Percentiles rank a stretch among this genome's conserved stretches.
phyloP scores from a whole-genome alignment of 2,888 invertebrate species.

The Suillia variegata region DNA sequence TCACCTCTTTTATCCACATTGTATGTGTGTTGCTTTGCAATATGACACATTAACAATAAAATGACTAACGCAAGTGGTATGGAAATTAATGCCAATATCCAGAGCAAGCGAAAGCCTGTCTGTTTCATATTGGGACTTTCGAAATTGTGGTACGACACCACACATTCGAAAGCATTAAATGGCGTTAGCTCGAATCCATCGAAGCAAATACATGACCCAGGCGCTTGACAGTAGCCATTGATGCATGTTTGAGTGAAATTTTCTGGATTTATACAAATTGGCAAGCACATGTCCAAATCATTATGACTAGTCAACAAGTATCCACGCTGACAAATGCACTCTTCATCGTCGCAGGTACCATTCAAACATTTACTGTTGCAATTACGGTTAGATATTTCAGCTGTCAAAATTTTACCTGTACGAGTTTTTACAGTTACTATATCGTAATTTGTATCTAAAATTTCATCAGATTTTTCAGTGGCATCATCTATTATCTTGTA shows the following conservation, averaged over 20 bases:
- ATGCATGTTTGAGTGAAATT: conserved; percentile 33
- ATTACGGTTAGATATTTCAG: not conserved
- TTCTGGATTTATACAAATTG: conserved; percentile 17
- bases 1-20: conserved; percentile 34
- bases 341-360: conserved; percentile 48
- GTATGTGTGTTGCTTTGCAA: conserved; percentile 26
- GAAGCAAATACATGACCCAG: conserved; percentile 39
- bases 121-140: too few relatives aligned
- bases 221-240: conserved; percentile 44
- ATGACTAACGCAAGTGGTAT: conserved; percentile 27
- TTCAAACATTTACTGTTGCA: conserved; percentile 32
- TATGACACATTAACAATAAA: conserved; percentile 26
- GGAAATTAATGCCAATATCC: conserved; percentile 28
- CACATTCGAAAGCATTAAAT: conserved; percentile 10
- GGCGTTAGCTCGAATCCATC: conserved; percentile 24
- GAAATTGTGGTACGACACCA: too few relatives aligned
- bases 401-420: not conserved
- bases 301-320: conserved; percentile 19
- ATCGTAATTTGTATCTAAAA: too few relatives aligned
- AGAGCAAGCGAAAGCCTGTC: too few relatives aligned
- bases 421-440: not conserved
- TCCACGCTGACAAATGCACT: conserved; percentile 42
- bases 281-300: conserved; percentile 28
- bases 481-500: too few relatives aligned
- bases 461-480: too few relatives aligned